Conservation (phyloP, 2,797 vertebrate species). For the Pelochelys cantorii region DNA sequence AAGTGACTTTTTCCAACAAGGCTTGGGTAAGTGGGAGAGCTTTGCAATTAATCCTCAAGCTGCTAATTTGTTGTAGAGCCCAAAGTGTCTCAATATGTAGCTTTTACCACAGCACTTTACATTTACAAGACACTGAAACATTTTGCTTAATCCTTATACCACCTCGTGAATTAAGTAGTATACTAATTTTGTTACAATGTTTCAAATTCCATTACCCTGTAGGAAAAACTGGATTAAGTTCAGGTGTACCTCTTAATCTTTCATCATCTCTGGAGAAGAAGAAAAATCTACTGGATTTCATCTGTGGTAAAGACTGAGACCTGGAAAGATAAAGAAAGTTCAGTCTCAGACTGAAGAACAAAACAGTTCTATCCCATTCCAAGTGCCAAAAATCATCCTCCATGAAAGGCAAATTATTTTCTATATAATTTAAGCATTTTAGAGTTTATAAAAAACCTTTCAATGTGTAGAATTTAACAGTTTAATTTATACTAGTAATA, state of each 20-base stretch:
- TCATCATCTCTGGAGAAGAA: conserved; percentile 88
- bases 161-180: background rate
- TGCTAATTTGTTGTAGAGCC: background rate
- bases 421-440: background rate
- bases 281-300: conserved; percentile 81
- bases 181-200: background rate
- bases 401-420: background rate
- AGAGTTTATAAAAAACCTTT: background rate
- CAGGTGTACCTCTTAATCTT: conserved; percentile 86
- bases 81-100: background rate
- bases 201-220: background rate
- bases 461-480: background rate
- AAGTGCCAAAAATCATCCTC: background rate
- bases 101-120: too few relatives aligned
- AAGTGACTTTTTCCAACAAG: background rate
- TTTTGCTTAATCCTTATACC: background rate
- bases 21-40: background rate
- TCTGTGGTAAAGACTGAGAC: conserved; percentile 51
- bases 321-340: conserved; percentile 72
- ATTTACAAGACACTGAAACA: too few relatives aligned
- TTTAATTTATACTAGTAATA: background rate
- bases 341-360: background rate
- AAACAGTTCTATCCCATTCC: background rate
- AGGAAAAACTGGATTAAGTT: accelerated
- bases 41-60: background rate